phyloP scores from a whole-genome alignment of 2,888 invertebrate genomes.

The Catonia carolina region DNA sequence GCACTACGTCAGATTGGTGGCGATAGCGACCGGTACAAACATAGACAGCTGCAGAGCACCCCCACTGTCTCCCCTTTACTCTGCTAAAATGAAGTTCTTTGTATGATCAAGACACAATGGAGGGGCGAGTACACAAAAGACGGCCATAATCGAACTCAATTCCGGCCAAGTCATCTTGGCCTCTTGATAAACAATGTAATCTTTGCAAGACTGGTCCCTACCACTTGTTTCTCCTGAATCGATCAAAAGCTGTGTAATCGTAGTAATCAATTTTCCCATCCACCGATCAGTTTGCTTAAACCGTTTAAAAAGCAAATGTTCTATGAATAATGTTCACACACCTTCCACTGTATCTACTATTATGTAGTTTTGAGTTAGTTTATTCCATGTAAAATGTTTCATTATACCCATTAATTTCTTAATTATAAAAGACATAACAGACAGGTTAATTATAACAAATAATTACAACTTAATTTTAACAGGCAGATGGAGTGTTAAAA shows the following conservation, averaged over 20 bases:
- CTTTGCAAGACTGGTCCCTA: conserved; percentile 4
- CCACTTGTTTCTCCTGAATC: conserved; percentile 11
- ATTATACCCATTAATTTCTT: too few relatives aligned
- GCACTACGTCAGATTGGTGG: conserved; percentile 13
- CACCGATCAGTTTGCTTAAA: not conserved
- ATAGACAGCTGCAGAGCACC: conserved; percentile 10
- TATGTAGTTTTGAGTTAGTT: too few relatives aligned
- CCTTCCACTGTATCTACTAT: too few relatives aligned
- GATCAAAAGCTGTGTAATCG: conserved; percentile 15
- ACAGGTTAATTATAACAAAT: too few relatives aligned
- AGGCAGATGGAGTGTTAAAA: too few relatives aligned
- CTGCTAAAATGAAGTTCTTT: conserved; percentile 18
- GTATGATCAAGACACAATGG: conserved; percentile 17
- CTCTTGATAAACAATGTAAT: conserved; percentile 20
- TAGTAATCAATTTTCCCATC: conserved; percentile 18
- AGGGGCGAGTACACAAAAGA: conserved; percentile 17
- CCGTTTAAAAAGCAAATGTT: too few relatives aligned
- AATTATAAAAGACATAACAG: too few relatives aligned
- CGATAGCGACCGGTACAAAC: conserved; percentile 7
- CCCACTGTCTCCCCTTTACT: not conserved
- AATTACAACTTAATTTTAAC: too few relatives aligned
- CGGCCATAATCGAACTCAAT: conserved; percentile 21
- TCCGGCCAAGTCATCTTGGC: conserved; percentile 20
- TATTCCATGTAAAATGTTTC: too few relatives aligned
- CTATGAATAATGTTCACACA: too few relatives aligned